A percentile compares a stretch with the other conserved stretches of the same genome.
Conservation (phyloP, 2,113 vertebrate species). For the Stomatorhinus ivindoensis region DNA sequence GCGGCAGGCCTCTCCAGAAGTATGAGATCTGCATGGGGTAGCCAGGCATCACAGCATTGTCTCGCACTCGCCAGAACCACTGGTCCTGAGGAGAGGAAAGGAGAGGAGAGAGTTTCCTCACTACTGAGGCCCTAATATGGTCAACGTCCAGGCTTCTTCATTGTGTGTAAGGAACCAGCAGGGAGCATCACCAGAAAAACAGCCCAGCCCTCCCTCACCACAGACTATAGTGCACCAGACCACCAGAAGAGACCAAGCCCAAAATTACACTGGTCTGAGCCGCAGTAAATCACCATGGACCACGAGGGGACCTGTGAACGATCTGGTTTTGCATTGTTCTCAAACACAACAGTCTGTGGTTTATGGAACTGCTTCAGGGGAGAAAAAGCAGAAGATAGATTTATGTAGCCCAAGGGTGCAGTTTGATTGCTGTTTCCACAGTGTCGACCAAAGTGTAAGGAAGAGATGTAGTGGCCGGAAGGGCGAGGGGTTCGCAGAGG, state of each 20-base stretch:
- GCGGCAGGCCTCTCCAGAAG: constrained; percentile 92
- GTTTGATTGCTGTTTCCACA: constrained; percentile 7
- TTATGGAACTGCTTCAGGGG: background rate
- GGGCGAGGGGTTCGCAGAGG: background rate
- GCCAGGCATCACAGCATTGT: constrained; percentile 93
- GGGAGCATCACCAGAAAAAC: background rate
- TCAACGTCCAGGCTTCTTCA: background rate
- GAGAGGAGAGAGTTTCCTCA: background rate
- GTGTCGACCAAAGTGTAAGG: background rate
- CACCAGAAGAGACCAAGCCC: background rate
- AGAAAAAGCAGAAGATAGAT: background rate
- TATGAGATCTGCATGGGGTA: constrained; percentile 98
- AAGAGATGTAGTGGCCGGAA: background rate
- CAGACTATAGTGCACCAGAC: background rate
- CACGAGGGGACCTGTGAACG: background rate
- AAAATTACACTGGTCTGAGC: background rate
- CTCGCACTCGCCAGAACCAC: constrained; percentile 97
- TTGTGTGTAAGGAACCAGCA: background rate
- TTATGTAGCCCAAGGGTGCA: background rate
- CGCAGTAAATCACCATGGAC: background rate
- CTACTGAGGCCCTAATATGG: background rate
- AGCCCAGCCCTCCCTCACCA: background rate
- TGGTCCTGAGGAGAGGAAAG: constrained; percentile 70
- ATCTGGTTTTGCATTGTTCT: constrained; percentile 1
- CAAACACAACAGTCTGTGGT: background rate